Evolutionary conservation across 2,113 vertebrate species (phyloP).

Genomic region (Saguinus midas): DNA sequence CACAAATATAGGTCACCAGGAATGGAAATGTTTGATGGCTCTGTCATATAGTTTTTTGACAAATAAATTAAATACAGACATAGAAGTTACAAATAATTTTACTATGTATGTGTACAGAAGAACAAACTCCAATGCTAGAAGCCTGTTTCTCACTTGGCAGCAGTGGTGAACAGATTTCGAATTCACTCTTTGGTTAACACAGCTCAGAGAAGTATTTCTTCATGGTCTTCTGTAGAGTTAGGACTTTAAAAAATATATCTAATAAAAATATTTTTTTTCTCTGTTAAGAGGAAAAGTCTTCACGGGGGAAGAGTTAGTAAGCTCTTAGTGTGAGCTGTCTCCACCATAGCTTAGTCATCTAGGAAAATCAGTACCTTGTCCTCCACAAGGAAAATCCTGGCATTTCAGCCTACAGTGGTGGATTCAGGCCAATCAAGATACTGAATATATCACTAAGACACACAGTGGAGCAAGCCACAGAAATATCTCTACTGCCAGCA

Average conservation of each 20-base stretch:
- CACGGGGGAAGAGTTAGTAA: slow-evolving; percentile 31
- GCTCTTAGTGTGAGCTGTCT: neutral
- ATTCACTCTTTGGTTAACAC: neutral
- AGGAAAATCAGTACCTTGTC: neutral
- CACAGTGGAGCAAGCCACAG: neutral
- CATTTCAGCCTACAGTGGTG: slow-evolving; percentile 16
- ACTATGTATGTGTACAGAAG: neutral
- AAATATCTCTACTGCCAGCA: slow-evolving; percentile 45
- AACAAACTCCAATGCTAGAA: neutral
- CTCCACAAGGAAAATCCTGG: slow-evolving; percentile 19
- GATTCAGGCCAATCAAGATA: slow-evolving; percentile 12
- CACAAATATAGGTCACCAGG: neutral
- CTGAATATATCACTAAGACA: neutral
- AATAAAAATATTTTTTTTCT: slow-evolving; percentile 19
- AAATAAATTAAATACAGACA: neutral
- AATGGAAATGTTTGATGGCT: neutral
- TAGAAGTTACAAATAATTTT: neutral
- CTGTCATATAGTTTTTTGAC: neutral
- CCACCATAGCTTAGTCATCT: neutral
- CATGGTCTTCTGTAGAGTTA: slow-evolving; percentile 9
- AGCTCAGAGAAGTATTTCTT: slow-evolving; percentile 23
- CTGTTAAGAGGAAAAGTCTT: neutral
- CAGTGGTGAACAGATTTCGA: neutral
- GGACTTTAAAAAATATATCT: neutral
- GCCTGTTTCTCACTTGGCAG: neutral